Evolutionary conservation across 2,113 vertebrate species (phyloP).

Genomic region (Smithornis capensis): DNA sequence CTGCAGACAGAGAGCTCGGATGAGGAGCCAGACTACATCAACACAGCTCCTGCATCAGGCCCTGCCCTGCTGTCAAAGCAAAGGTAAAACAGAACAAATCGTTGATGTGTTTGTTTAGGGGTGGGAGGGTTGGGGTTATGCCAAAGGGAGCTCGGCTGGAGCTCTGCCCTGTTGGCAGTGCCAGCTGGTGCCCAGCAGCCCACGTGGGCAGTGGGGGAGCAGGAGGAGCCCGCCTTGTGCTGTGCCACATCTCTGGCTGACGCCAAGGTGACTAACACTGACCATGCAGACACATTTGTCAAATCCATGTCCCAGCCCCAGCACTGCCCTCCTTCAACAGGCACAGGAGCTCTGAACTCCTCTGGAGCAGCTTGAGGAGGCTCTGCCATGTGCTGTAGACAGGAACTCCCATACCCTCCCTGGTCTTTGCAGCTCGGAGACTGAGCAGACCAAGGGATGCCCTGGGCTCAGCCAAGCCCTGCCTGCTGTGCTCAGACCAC

Average conservation of each 20-base stretch:
- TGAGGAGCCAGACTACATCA: conserved; percentile 72
- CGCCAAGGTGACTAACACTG: neutral
- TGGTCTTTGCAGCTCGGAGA: neutral
- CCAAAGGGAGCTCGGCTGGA: neutral
- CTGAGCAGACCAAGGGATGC: neutral
- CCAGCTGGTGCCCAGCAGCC: neutral
- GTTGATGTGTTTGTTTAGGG: neutral
- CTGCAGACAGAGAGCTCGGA: neutral
- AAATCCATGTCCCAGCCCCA: neutral
- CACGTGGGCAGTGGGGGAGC: rapidly evolving
- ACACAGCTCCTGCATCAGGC: neutral
- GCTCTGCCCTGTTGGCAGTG: neutral
- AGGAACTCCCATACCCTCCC: neutral
- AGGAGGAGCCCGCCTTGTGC: neutral
- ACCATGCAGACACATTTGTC: neutral
- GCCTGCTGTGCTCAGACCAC: neutral
- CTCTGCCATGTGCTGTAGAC: rapidly evolving
- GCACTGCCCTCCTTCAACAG: neutral
- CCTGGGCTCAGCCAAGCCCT: neutral
- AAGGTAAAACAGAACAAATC: neutral
- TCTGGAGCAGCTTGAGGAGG: neutral
- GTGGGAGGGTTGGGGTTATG: neutral
- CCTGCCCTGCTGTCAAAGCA: neutral
- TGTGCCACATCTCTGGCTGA: neutral
- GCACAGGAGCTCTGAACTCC: neutral